Percentiles rank a stretch among this genome's conserved stretches.
Conservation (phyloP, 2,113 vertebrate species). For the Buteo buteo region DNA sequence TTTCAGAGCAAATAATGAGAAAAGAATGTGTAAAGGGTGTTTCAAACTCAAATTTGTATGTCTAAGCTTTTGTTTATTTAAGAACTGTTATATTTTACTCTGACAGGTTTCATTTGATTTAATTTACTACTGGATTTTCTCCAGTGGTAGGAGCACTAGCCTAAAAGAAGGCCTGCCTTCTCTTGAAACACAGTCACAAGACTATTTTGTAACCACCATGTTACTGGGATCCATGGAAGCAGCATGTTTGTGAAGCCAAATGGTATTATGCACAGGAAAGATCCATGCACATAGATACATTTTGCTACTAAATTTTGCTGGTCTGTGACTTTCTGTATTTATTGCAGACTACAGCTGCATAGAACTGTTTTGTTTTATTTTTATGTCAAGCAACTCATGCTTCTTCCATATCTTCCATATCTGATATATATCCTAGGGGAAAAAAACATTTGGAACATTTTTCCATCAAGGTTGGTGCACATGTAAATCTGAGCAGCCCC, state of each 20-base stretch:
- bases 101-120: background rate
- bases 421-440: background rate
- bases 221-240: background rate
- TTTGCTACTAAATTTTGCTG: background rate
- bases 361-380: background rate
- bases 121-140: constrained; percentile 32
- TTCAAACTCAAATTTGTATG: background rate
- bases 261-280: background rate
- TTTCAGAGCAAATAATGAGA: constrained; percentile 1
- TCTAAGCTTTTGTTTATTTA: constrained; percentile 5
- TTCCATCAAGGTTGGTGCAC: background rate
- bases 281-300: background rate
- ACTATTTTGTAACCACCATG: background rate
- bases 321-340: background rate
- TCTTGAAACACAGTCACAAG: background rate
- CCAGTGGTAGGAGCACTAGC: background rate
- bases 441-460: background rate
- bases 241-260: background rate
- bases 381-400: background rate
- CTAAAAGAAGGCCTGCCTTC: background rate
- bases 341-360: background rate
- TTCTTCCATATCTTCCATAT: background rate
- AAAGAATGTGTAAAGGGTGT: background rate
- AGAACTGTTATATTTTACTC: background rate
- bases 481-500: background rate